phyloP scores from a whole-genome alignment of 2,888 invertebrate species.

The Pyrgus malvae region DNA sequence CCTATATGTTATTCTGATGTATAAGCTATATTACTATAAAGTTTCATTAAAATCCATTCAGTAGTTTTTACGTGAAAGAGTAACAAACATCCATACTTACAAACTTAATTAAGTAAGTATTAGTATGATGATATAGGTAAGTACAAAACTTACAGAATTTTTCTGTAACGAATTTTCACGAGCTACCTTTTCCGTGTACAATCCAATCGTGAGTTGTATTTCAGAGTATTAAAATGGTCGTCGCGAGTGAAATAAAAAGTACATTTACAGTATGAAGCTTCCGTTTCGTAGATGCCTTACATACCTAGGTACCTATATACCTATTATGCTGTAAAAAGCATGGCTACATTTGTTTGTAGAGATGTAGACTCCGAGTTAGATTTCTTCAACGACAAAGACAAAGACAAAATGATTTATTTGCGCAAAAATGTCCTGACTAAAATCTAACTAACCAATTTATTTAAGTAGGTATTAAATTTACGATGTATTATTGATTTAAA shows the following conservation, averaged over 20 bases:
- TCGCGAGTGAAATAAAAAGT: slow-evolving; percentile 44
- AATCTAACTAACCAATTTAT: too few species aligned
- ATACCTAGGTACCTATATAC: slow-evolving; percentile 1
- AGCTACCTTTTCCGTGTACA: slow-evolving; percentile 25
- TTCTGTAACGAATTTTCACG: slow-evolving; percentile 23
- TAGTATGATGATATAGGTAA: not conserved
- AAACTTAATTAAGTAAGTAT: not conserved
- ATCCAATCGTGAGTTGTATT: slow-evolving; percentile 41
- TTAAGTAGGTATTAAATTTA: too few species aligned
- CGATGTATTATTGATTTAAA: too few species aligned
- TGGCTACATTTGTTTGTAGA: not conserved
- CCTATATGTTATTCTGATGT: too few species aligned
- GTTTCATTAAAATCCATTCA: too few species aligned
- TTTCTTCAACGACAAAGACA: too few species aligned
- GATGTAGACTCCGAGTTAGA: too few species aligned
- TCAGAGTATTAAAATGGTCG: slow-evolving; percentile 45
- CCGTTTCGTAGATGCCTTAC: slow-evolving; percentile 11
- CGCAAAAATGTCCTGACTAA: too few species aligned
- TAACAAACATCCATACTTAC: too few species aligned
- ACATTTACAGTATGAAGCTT: slow-evolving; percentile 30
- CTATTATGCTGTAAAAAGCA: not conserved
- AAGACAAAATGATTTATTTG: too few species aligned
- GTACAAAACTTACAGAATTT: not conserved
- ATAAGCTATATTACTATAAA: too few species aligned
- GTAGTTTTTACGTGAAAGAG: too few species aligned